Base-by-base conservation (phyloP, 2,113 vertebrate species). In the Apistogramma diplotaenia region DNA sequence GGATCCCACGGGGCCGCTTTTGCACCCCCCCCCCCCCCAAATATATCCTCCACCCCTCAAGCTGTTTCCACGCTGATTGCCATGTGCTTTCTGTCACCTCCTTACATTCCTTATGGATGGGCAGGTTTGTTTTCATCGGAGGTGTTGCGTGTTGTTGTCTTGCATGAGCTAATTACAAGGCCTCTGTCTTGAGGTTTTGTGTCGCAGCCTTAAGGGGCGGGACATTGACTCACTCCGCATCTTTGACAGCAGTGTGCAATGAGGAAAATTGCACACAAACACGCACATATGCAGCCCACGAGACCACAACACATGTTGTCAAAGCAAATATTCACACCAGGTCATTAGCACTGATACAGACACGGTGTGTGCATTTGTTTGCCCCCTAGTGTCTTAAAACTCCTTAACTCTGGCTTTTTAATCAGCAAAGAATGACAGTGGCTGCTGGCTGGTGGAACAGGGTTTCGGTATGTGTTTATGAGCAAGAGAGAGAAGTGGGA, bases 171-270 rank as follows among this genome's bases (percentile, higher is more conserved):
- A 90, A 94, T 94, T 91, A 91, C 83, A 92, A 77, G 85, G 81
- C 65, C 27, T 49, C 37, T 51, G n/a, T 78, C 74, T 70, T 10
- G 12, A 85, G 83, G 62, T 79, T 76, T 78, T n/a, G 71, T 78
- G 72, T 80, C 13, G 59, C 29, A 78, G 85, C 77, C 74, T 73
- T 61, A 19, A 59, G 75, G 67, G 79, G 78, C 67, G 16, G 82
- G 78, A 84, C 81, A 31, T 54, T 93, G 92, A 93, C 87, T 94
- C 91, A 92, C 51, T 89, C 90, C 77, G 85, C 76, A 58, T 89
- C 65, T 77, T 67, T 74, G 87, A 83, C 90, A 82, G 80, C 4
- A 6, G 35, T 35, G 31, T 13, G 82, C 33, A 12, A 74, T 74
- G 61, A 72, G 79, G 79, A 59, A 89, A 91, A 93, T 91, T 87